Evolutionary conservation across 2,888 invertebrate species (phyloP), one percentile per base, ranked within the genome.

Genomic region (Mellilla xanthometata): DNA sequence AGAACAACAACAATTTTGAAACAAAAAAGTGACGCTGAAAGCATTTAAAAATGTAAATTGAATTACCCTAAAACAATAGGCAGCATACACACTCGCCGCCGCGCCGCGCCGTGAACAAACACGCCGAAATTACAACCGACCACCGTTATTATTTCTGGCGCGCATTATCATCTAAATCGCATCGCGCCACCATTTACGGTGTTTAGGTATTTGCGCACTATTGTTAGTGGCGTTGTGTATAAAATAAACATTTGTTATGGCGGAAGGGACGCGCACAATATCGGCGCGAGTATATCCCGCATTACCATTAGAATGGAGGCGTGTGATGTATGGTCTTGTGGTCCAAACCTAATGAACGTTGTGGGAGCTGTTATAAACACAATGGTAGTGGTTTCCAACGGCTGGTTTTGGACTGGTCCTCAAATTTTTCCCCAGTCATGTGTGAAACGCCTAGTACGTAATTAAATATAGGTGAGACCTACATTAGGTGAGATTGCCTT

Each of bases 201-300:
- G 88, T 86, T 85, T 87, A 88, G 89, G 89, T 89, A 84, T 89
- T 88, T 88, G 83, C 87, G 72, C 81, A 89, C 89, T 89, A 89
- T 89, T 89, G 89, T 89, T 86, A 88, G 86, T 86, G 85, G 82
- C 85, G 83, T 76, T 87, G 88, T 86, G 89, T 88, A 89, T 89
- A 89, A 89, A 88, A 89, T 88, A 87, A 88, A 89, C 89, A 89
- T 89, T 89, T 87, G 88, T 89, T 89, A 88, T 79, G 74, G 79
- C 73, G 68, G 72, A 72, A 76, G 77, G 81, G 79, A 71, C 72
- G 76, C 76, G 63, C 75, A 83, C 85, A 86, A 86, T 87, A 86
- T 85, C 82, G 79, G 62, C 56, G 68, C 65, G 69, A 62, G 70
- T 67, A 76, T 76, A 83, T 79, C 81, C 81, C 77, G 70, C 64